These are phyloP conservation scores for Trichopoda pennipes DNA, from an alignment of 2,888 invertebrate species.

Conservation along the genomic window DNA sequence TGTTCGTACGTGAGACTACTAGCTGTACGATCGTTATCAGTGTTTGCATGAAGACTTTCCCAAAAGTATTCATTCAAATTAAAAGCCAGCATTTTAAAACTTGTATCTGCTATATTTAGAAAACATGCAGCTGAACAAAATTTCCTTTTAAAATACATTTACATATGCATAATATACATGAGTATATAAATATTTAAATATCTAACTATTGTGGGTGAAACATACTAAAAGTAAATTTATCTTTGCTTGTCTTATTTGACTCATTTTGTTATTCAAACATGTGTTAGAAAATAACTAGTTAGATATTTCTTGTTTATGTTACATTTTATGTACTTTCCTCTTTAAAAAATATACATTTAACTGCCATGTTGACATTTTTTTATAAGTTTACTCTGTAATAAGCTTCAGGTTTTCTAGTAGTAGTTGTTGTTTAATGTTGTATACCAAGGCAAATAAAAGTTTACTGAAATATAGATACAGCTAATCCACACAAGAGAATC, in stretches of 20 bases:
- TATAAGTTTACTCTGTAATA: constrained; percentile 69
- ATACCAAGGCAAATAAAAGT: constrained; percentile 25
- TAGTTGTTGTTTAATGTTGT: constrained; percentile 46
- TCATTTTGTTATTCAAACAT: constrained; percentile 11
- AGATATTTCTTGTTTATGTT: constrained; percentile 9
- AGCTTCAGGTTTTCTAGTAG: constrained; percentile 67
- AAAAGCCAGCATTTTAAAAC: no score
- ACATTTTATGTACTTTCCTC: background rate
- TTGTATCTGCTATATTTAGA: no score
- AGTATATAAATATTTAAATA: no score
- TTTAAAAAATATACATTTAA: background rate
- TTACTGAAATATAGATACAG: constrained; percentile 19
- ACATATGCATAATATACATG: no score
- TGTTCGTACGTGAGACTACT: no score
- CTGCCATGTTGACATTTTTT: constrained; percentile 60
- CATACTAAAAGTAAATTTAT: background rate
- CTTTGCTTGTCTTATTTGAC: constrained; percentile 1
- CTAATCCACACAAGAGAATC: background rate
- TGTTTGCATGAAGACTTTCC: no score
- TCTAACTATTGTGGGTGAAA: no score
- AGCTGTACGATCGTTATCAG: no score
- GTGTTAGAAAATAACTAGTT: background rate
- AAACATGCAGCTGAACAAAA: no score
- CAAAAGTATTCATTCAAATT: no score
- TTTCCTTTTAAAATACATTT: no score